Evolutionary conservation across 2,797 vertebrate species (phyloP).

Genomic region (Catamblyrhynchus diadema): DNA sequence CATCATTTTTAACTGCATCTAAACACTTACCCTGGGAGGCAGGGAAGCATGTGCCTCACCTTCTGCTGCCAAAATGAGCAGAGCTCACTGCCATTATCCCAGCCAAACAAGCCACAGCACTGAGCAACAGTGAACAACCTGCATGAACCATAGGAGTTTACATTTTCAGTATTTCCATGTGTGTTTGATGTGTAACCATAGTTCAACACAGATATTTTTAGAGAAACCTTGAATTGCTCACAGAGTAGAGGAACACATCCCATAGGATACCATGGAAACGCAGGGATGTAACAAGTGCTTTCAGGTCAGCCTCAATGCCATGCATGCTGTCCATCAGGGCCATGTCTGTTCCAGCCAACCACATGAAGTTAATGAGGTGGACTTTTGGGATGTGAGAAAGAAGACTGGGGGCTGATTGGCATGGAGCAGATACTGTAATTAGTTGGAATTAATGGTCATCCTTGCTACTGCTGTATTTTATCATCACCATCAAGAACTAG

Average conservation of each 20-base stretch:
- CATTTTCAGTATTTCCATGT: background rate
- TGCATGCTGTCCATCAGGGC: rapidly evolving
- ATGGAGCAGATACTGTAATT: background rate
- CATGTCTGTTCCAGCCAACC: background rate
- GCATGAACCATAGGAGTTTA: background rate
- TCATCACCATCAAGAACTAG: background rate
- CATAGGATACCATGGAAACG: background rate
- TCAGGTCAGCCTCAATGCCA: background rate
- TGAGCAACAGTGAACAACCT: background rate
- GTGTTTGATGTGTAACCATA: background rate
- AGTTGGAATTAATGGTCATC: background rate
- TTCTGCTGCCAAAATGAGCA: background rate
- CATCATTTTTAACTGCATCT: background rate
- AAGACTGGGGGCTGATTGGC: background rate
- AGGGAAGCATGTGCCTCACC: background rate
- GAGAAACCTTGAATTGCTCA: background rate
- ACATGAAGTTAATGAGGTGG: rapidly evolving
- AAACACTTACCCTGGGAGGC: background rate
- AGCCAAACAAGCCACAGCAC: background rate
- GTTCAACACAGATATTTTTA: background rate
- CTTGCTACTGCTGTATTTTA: background rate
- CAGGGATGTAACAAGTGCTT: background rate
- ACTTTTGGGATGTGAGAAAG: background rate
- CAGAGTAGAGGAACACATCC: background rate
- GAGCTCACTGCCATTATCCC: background rate